Conservation (phyloP, 2,888 invertebrate genomes). For the Monoplex corrugatus region DNA sequence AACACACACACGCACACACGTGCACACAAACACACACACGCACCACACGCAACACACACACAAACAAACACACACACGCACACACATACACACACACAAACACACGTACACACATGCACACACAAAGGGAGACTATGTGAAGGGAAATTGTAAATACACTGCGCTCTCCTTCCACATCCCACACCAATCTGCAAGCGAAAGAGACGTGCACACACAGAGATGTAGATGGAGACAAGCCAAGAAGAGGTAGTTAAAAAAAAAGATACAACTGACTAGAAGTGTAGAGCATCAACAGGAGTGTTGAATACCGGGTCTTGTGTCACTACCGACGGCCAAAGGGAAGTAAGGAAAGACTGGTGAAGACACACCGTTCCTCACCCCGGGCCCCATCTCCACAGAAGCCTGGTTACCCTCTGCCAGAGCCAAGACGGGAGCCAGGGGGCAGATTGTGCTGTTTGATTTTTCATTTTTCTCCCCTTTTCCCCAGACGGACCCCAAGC, state of each 20-base stretch:
- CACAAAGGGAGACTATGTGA: not conserved
- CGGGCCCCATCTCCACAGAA: slow-evolving; percentile 19
- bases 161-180: no score
- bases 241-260: not conserved
- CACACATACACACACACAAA: slow-evolving; percentile 42
- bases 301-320: not conserved
- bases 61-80: slow-evolving; percentile 27
- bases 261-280: no score
- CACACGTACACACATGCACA: slow-evolving; percentile 10
- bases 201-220: no score
- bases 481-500: slow-evolving; percentile 7
- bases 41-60: slow-evolving; percentile 26
- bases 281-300: not conserved
- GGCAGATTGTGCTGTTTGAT: slow-evolving; percentile 28
- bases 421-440: not conserved
- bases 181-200: no score
- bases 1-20: not conserved
- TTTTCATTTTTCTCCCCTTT: slow-evolving; percentile 15
- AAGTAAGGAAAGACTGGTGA: not conserved
- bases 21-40: not conserved
- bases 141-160: no score
- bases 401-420: not conserved
- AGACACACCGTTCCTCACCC: not conserved
- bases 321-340: not conserved
- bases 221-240: no score